phyloP scores from a whole-genome alignment of 23 tunicate genomes.

The Corella eumyota region DNA sequence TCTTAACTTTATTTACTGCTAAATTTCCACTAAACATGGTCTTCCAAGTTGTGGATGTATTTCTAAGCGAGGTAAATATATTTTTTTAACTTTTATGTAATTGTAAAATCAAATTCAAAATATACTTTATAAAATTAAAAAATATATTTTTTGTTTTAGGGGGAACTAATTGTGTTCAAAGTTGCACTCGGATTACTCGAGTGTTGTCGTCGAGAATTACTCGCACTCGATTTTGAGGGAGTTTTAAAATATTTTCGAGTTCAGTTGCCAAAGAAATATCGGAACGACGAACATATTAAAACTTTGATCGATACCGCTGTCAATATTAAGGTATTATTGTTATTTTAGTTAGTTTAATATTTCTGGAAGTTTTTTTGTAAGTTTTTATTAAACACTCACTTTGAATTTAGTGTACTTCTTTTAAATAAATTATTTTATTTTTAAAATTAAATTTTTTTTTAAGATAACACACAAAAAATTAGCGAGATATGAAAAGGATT shows the following conservation, averaged over 20 bases:
- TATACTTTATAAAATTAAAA: not conserved
- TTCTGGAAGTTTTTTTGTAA: too few relatives aligned
- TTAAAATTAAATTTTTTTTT: too few relatives aligned
- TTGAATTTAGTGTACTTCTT: too few relatives aligned
- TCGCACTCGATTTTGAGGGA: slow-evolving; percentile 91
- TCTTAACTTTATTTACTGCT: slow-evolving; percentile 85
- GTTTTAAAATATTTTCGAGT: slow-evolving; percentile 81
- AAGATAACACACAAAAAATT: slow-evolving; percentile 19
- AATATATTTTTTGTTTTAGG: slow-evolving; percentile 13
- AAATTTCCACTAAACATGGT: slow-evolving; percentile 90
- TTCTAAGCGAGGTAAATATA: slow-evolving; percentile 53
- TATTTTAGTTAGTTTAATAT: too few relatives aligned
- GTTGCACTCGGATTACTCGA: slow-evolving; percentile 70
- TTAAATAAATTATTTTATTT: too few relatives aligned
- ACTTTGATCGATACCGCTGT: slow-evolving; percentile 61
- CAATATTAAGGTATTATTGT: slow-evolving; percentile 35
- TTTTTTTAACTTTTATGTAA: too few relatives aligned
- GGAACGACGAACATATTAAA: slow-evolving; percentile 57
- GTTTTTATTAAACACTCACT: too few relatives aligned
- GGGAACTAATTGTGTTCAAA: slow-evolving; percentile 69
- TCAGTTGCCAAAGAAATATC: slow-evolving; percentile 83
- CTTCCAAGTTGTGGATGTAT: slow-evolving; percentile 73
- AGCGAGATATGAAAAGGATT: slow-evolving; percentile 54
- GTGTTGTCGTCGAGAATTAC: slow-evolving; percentile 57
- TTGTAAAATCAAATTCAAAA: not conserved